Percentiles rank a stretch among this genome's conserved stretches.
Evolutionary conservation across 1,140 invertebrate species (phyloP).

Genomic region (Philopotamus ludificatus): DNA sequence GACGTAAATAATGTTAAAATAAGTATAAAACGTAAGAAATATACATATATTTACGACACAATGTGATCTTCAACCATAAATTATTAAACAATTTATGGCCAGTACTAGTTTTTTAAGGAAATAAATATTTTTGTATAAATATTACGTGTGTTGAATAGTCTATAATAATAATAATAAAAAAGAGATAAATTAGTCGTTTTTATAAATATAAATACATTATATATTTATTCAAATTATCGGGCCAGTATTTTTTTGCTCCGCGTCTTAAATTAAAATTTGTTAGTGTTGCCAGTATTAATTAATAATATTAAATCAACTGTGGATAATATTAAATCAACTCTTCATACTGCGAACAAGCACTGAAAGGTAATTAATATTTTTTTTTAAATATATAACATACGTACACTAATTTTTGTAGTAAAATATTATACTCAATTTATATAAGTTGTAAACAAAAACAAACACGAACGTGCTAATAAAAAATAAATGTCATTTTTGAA

Average conservation of each 20-base stretch:
- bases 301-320: background rate
- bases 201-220: constrained; percentile 12
- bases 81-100: constrained; percentile 24
- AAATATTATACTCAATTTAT: too few relatives aligned
- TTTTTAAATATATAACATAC: too few relatives aligned
- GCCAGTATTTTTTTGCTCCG: constrained; percentile 23
- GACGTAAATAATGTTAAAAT: constrained; percentile 12
- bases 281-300: background rate
- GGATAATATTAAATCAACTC: too few relatives aligned
- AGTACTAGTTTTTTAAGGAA: constrained; percentile 23
- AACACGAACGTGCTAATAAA: too few relatives aligned
- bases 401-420: too few relatives aligned
- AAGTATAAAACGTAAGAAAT: background rate
- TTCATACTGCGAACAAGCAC: too few relatives aligned
- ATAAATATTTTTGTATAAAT: constrained; percentile 22
- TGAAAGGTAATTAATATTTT: too few relatives aligned
- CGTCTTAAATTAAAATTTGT: background rate
- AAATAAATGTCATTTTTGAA: too few relatives aligned
- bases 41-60: constrained; percentile 6
- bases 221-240: constrained; percentile 8
- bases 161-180: background rate
- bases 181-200: background rate
- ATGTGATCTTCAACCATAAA: constrained; percentile 30
- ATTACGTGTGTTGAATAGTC: background rate
- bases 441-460: too few relatives aligned